Evolutionary conservation across 64 coral and sea anemone species (phyloP), one percentile per base, ranked within the genome.

Genomic region (Hydrozoanthus tunicans): DNA sequence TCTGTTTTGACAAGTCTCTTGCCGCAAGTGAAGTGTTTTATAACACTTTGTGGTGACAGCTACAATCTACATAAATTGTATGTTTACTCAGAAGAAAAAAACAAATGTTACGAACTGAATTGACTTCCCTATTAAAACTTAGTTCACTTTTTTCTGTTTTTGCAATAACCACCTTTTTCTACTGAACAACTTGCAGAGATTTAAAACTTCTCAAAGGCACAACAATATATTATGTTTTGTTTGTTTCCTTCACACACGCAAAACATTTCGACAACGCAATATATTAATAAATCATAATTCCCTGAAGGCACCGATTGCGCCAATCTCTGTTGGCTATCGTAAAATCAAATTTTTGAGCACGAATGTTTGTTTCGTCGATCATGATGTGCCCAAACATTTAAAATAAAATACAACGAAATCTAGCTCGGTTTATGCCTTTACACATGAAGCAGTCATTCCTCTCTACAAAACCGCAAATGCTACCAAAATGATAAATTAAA

Each of bases 191-290:
- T 64, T 6, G n/a, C 13, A 63, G 27, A 64, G 52, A 52, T 63
- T 82, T 15, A 51, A 82, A 7, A 60, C 13, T 64, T 17, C 61
- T 82, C 10, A 64, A 64, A 53, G 60, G 25, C 60, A 82, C 32
- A 43, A 43, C 32, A 43, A 43, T 43, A 43, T 43, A 43, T 2
- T 43, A 43, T 43, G 9, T 51, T 3, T 15, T 64, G 59, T 52
- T 82, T 64, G 61, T 65, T 65, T 82, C 20, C 61, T n/a, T 15
- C 43, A 0, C 80, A 58, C 11, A 12, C 68, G 43, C 69, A 88
- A 88, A 86, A 88, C 11, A 88, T 73, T 23, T 69, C 54, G 84
- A 69, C 69, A 88, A 88, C 84, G 68, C 69, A 53, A 14, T 82
- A 61, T 17, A 73, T 88, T 59, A 75, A 88, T 88, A 74, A 88